Conservation (phyloP, 2,113 vertebrate genomes). For the Proterorhinus semilunaris region DNA sequence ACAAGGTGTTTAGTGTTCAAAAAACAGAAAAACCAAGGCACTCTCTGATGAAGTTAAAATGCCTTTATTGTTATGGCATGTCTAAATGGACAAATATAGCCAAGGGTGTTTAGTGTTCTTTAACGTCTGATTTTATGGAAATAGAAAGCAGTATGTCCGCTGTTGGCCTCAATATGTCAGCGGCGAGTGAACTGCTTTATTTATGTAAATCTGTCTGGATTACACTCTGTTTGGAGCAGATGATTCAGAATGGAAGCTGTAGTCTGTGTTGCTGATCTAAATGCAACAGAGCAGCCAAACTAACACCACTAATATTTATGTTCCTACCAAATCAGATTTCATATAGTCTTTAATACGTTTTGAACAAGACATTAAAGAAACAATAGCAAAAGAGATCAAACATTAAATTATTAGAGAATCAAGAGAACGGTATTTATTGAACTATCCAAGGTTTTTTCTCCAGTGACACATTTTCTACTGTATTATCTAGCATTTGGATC, state of each 20-base stretch:
- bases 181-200: constrained; percentile 32
- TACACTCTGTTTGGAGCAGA: constrained; percentile 29
- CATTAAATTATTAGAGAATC: too few relatives aligned
- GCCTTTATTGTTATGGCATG: too few relatives aligned
- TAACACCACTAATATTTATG: neutral
- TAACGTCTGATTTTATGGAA: constrained; percentile 44
- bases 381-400: too few relatives aligned
- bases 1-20: constrained; percentile 26
- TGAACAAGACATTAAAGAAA: too few relatives aligned
- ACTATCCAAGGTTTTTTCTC: too few relatives aligned
- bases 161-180: constrained; percentile 60
- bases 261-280: constrained; percentile 1
- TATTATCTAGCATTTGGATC: too few relatives aligned
- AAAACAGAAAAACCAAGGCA: too few relatives aligned
- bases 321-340: neutral
- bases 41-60: too few relatives aligned
- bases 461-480: too few relatives aligned
- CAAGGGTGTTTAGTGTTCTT: constrained; percentile 23
- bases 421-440: too few relatives aligned
- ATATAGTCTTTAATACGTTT: too few relatives aligned
- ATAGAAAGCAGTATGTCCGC: constrained; percentile 34
- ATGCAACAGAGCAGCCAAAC: neutral
- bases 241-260: neutral
- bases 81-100: too few relatives aligned
- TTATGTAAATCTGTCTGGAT: constrained; percentile 67